Base-by-base conservation (phyloP, 2,888 invertebrate species). In the Aphrophora alni region DNA sequence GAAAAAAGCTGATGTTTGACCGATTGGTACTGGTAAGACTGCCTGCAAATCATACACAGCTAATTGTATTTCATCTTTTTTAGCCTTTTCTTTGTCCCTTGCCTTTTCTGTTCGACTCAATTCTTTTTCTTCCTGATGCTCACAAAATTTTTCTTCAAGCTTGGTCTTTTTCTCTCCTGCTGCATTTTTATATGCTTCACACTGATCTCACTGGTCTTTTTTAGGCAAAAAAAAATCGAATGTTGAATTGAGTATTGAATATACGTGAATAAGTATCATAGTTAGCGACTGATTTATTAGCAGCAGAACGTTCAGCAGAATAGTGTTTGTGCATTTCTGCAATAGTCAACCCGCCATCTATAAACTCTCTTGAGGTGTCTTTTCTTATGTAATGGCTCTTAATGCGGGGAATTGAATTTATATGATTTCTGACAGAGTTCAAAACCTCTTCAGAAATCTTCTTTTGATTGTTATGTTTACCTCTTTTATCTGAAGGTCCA, bases 1-100 rank as follows among this genome's bases (percentile, higher is more conserved):
- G 38, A 83, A 87, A 82, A 87, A 87, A 38, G 85, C 82, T 68
- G 86, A 86, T 69, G 85, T 83, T 82, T 86, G 83, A 28, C 86
- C 86, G 72, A 83, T 82, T 38, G 87, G 86, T 74, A 84, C 84
- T 28, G 86, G 86, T 75, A 87, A 83, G 5, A 87, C 86, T 68
- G 87, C 86, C 83, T 87, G 86, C 80, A 87, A 82, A 78, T 87
- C 87, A 82, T 84, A 87, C 26, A 84, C 84, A 69, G 85, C 85
- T 75, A 82, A 72, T 38, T 86, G 44, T 1, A 83, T 81, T 80
- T 83, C 83, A 59, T 75, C 80, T 33, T 78, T 82, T 75, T 75
- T 10, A 73, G 83, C 78, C 80, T 79, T 83, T 81, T 85, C 82
- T 80, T 84, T 86, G 82, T 86, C 86, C 75, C 27, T 77, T 38